Conservation (phyloP, 2,797 vertebrate species). For the Cyprinodon diabolis region DNA sequence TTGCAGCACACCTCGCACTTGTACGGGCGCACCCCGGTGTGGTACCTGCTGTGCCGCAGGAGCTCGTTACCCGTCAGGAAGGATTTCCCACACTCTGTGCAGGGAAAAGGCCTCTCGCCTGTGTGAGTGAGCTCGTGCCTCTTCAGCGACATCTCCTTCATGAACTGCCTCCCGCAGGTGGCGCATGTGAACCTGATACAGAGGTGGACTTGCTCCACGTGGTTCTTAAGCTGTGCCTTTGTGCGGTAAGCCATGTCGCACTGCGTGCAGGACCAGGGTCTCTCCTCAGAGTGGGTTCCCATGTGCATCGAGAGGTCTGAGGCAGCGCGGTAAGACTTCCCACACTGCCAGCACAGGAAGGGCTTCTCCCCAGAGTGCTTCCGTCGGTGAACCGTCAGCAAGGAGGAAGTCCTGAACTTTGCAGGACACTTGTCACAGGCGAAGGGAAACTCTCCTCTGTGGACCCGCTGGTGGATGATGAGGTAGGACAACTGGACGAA, state of each 20-base stretch:
- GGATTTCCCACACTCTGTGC: conserved; percentile 72
- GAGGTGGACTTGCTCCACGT: conserved; percentile 76
- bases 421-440: conserved; percentile 65
- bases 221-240: conserved; percentile 75
- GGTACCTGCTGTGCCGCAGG: conserved; percentile 73
- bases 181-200: conserved; percentile 74
- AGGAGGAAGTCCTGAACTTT: conserved; percentile 77
- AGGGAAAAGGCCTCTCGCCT: conserved; percentile 73
- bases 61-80: conserved; percentile 78
- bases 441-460: conserved; percentile 78
- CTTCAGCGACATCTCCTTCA: conserved; percentile 78
- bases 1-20: conserved; percentile 77
- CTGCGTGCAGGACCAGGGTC: conserved; percentile 68
- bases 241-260: conserved; percentile 75
- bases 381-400: conserved; percentile 73
- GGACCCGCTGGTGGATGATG: conserved; percentile 76
- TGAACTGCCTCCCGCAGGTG: conserved; percentile 76
- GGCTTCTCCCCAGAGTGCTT: conserved; percentile 79
- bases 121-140: conserved; percentile 78
- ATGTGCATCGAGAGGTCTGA: conserved; percentile 78
- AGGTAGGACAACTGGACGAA: conserved; percentile 78
- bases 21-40: conserved; percentile 77
- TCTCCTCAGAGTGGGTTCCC: conserved; percentile 76
- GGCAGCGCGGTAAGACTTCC: conserved; percentile 76
- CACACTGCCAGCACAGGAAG: conserved; percentile 79